A percentile compares a stretch with the other conserved stretches of the same genome.
These are phyloP conservation scores for Trypoxylus dichotomus DNA, from an alignment of 1,140 invertebrate genomes.

Conservation along the genomic window DNA sequence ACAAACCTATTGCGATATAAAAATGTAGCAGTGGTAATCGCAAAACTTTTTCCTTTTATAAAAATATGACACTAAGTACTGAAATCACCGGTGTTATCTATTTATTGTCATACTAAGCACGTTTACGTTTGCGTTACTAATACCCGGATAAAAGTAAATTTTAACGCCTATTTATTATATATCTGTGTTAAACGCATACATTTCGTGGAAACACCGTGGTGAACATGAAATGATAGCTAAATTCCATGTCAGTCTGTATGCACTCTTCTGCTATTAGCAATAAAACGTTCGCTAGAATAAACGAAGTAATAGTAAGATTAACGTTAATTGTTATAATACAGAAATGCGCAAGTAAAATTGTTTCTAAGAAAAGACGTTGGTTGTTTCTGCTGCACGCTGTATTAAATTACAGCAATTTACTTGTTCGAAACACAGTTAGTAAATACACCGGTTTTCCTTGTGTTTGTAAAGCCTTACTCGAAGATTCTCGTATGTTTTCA, in stretches of 20 bases:
- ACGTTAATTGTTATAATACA: conserved; percentile 9
- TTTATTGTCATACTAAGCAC: no score
- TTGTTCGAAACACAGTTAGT: background rate
- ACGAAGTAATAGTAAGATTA: background rate
- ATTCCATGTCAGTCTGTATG: background rate
- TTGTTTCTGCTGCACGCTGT: background rate
- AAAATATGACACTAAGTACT: no score
- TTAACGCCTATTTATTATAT: no score
- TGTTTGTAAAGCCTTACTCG: background rate
- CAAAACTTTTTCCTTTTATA: no score
- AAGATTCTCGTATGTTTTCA: background rate
- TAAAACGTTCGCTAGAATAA: background rate
- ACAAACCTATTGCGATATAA: no score
- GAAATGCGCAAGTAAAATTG: conserved; percentile 9
- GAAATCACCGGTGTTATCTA: no score
- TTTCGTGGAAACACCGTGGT: no score
- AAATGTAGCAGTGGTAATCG: no score
- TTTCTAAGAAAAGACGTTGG: background rate
- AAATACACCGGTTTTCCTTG: background rate
- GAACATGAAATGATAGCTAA: background rate
- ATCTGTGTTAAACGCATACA: no score
- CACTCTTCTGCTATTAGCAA: background rate
- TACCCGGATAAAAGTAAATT: no score
- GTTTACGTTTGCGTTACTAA: no score
- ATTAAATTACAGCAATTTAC: conserved; percentile 26